Evolutionary conservation across 2,113 vertebrate genomes (phyloP).

Genomic region (Lagenorhynchus albirostris): DNA sequence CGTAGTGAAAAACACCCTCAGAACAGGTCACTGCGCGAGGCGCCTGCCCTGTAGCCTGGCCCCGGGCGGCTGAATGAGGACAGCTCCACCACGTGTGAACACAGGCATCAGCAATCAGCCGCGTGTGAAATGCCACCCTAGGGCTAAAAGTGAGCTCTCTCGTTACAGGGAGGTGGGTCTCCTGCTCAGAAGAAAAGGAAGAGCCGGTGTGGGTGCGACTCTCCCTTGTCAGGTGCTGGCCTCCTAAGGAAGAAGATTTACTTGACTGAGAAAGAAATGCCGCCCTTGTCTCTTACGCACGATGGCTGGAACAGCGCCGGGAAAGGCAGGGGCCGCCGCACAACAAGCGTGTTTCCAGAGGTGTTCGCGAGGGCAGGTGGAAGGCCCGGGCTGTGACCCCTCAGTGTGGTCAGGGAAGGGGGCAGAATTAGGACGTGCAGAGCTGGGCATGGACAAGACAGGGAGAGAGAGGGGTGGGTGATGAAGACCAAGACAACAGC

Average conservation of each 20-base stretch:
- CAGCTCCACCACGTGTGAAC: fast-evolving
- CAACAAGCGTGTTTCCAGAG: fast-evolving
- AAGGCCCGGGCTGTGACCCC: no score
- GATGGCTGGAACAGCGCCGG: fast-evolving
- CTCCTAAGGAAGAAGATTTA: background rate
- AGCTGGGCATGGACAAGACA: background rate
- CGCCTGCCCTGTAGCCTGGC: background rate
- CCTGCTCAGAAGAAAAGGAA: background rate
- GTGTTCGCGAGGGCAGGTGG: no score
- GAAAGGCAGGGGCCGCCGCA: fast-evolving
- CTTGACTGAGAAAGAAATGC: background rate
- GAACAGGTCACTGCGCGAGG: fast-evolving
- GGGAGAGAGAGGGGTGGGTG: background rate
- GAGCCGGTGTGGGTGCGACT: background rate
- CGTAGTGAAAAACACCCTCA: fast-evolving
- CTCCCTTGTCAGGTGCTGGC: background rate
- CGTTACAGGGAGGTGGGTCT: background rate
- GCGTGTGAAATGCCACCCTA: background rate
- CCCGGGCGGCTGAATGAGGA: fast-evolving
- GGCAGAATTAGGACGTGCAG: background rate
- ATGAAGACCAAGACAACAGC: no score
- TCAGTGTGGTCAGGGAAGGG: no score
- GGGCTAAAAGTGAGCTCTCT: background rate
- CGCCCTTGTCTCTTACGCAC: fast-evolving
- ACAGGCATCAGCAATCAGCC: background rate